Percentiles rank a stretch among this genome's conserved stretches.
These are phyloP conservation scores for Adela reaumurella DNA, from an alignment of 2,888 invertebrate genomes.

Conservation along the genomic window DNA sequence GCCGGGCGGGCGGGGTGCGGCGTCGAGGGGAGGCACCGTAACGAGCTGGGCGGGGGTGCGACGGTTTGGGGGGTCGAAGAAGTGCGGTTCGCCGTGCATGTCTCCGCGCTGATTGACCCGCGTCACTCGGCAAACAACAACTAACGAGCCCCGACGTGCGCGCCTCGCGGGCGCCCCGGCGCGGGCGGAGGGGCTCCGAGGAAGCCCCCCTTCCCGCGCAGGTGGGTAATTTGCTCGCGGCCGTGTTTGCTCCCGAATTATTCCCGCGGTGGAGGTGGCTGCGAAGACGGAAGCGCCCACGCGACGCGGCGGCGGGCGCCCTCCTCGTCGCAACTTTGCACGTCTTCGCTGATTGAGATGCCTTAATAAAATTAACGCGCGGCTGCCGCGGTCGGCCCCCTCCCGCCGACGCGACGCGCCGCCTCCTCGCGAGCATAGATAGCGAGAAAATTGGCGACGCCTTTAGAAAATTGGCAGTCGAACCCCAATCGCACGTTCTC, in stretches of 20 bases:
- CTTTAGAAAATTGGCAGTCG: no score
- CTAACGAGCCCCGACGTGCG: slow-evolving; percentile 35
- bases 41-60: slow-evolving; percentile 14
- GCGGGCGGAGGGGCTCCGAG: slow-evolving; percentile 3
- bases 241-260: slow-evolving; percentile 41
- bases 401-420: neutral
- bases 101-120: slow-evolving; percentile 55
- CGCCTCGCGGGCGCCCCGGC: slow-evolving; percentile 29
- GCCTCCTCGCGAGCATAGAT: no score
- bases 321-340: slow-evolving; percentile 25
- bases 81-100: slow-evolving; percentile 55
- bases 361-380: slow-evolving; percentile 51
- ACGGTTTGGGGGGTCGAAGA: slow-evolving; percentile 37
- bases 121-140: slow-evolving; percentile 57
- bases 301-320: slow-evolving; percentile 8
- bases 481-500: no score
- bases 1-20: slow-evolving; percentile 14
- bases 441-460: no score
- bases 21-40: slow-evolving; percentile 6
- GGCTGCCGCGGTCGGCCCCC: neutral
- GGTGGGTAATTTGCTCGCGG: slow-evolving; percentile 18
- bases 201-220: slow-evolving; percentile 2
- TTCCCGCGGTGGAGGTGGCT: slow-evolving; percentile 36
- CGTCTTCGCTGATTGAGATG: slow-evolving; percentile 49
- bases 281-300: neutral